Percentiles rank a stretch among this genome's conserved stretches.
phyloP scores from a whole-genome alignment of 2,888 invertebrate genomes.

The Leucoma salicis region DNA sequence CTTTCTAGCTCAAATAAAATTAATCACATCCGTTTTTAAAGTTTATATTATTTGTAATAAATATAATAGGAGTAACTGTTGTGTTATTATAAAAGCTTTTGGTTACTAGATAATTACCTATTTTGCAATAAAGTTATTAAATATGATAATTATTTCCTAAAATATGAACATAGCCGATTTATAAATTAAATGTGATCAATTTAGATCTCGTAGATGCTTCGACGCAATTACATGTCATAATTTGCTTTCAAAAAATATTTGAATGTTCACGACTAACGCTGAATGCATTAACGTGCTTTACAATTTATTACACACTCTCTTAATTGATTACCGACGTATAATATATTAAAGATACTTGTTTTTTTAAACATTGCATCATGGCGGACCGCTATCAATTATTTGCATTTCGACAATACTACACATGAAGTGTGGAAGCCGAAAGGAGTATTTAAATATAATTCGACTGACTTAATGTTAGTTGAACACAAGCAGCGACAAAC shows the following conservation, averaged over 20 bases:
- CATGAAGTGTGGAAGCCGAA: too few relatives aligned
- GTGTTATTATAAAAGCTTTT: too few relatives aligned
- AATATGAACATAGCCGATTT: slow-evolving; percentile 64
- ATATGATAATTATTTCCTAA: slow-evolving; percentile 53
- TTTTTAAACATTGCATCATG: slow-evolving; percentile 5
- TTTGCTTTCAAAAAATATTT: slow-evolving; percentile 56
- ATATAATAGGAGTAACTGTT: too few relatives aligned
- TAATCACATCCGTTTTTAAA: slow-evolving; percentile 20
- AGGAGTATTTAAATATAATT: not conserved
- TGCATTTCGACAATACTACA: not conserved
- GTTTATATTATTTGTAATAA: too few relatives aligned
- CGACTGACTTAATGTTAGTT: slow-evolving; percentile 3
- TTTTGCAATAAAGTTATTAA: slow-evolving; percentile 42
- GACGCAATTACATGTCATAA: slow-evolving; percentile 63
- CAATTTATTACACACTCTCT: slow-evolving; percentile 59
- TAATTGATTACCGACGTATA: slow-evolving; percentile 55
- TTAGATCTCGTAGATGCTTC: slow-evolving; percentile 55
- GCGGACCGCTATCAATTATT: slow-evolving; percentile 3
- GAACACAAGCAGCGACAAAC: slow-evolving; percentile 35
- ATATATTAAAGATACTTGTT: slow-evolving; percentile 34
- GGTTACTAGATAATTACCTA: too few relatives aligned
- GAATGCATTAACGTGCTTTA: slow-evolving; percentile 65
- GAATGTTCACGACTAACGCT: slow-evolving; percentile 67
- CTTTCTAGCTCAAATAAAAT: too few relatives aligned
- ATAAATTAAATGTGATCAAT: slow-evolving; percentile 66